Base-by-base conservation (phyloP, 1,140 invertebrate species). In the Anastrepha obliqua region DNA sequence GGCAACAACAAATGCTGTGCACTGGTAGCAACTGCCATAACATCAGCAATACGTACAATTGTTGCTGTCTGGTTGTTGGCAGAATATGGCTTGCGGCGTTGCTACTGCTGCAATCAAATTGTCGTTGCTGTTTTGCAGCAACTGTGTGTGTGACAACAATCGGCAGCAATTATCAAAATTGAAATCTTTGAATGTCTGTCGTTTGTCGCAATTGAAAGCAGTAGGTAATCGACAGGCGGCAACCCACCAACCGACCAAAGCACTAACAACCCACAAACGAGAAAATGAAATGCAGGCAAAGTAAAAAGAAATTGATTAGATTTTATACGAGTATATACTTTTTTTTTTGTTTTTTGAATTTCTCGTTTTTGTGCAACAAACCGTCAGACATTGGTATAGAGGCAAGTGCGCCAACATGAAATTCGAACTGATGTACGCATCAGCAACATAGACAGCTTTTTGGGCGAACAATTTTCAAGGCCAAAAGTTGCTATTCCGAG, bases 141-240 rank as follows among this genome's bases (percentile, higher is more conserved):
- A 8, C 6, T 55, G 51, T 55, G 51, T 55, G 51, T 11, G 6
- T 47, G 51, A 11, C 59, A 60, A 86, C 60, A 62, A 86, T 64
- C 85, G 42, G 8, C 60, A 59, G 39, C 85, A 86, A 86, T 86
- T 86, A 86, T 86, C 85, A 65, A 86, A 86, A 86, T 86, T 86
- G 60, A 86, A 86, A 86, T 64, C 85, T 86, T 39, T 39, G 58
- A 86, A 65, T 59, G 58, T 11, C 39, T 85, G 20, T 13, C 51
- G 58, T 58, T 85, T 58, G 70, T 74, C 15, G 55, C 9, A 60
- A 85, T 55, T 59, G 47, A 85, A 85, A 85, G 47, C 74, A 85
- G 58, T 58, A n/a, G 20, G 44, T 8, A 13, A 29, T 39, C n/a
- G 20, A 1, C 29, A 29, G 64, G 29, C 29, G 20, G n/a, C 70